These are phyloP conservation scores for Craniophora ligustri DNA, from an alignment of 2,888 invertebrate genomes.

Conservation along the genomic window DNA sequence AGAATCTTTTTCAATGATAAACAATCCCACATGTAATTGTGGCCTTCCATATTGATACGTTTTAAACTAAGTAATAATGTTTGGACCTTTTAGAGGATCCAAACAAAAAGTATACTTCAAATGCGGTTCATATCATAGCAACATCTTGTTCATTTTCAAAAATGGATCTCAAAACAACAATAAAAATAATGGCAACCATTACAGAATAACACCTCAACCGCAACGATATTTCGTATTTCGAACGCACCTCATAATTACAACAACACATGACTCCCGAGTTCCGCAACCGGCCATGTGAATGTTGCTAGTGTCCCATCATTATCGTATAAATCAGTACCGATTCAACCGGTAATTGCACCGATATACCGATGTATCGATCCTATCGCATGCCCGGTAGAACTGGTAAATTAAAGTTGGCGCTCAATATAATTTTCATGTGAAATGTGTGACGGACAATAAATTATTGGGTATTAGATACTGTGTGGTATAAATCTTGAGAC, in stretches of 20 bases:
- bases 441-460: conserved; percentile 66
- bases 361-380: conserved; percentile 63
- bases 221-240: conserved; percentile 55
- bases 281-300: conserved; percentile 56
- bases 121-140: too few relatives aligned
- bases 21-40: too few relatives aligned
- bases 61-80: too few relatives aligned
- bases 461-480: conserved; percentile 56
- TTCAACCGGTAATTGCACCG: conserved; percentile 65
- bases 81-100: too few relatives aligned
- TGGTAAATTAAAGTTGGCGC: conserved; percentile 61
- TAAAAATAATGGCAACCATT: conserved; percentile 23
- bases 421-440: conserved; percentile 68
- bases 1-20: too few relatives aligned
- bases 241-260: conserved; percentile 54
- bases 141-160: too few relatives aligned
- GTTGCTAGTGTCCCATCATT: conserved; percentile 73
- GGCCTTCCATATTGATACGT: too few relatives aligned
- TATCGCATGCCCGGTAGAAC: conserved; percentile 56
- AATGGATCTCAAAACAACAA: neutral
- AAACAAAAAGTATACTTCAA: too few relatives aligned
- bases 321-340: conserved; percentile 82
- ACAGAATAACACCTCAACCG: conserved; percentile 48
- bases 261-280: conserved; percentile 60
- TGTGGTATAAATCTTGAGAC: conserved; percentile 52